Conservation (phyloP, 2,888 invertebrate species). For the Cantharis nigra region DNA sequence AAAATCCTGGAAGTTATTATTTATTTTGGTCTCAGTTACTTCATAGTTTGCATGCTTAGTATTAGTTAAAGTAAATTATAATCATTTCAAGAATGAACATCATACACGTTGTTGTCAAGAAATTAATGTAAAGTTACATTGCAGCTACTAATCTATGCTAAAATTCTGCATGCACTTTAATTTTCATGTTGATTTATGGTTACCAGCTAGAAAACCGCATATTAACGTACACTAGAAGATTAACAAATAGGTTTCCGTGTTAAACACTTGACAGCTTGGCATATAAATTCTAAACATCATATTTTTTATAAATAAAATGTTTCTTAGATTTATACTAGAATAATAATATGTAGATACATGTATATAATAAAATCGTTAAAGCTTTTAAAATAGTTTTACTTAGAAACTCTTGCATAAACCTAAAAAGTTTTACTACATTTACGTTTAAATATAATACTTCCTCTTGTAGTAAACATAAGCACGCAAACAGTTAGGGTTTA, state of each 20-base stretch:
- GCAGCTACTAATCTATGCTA: not conserved
- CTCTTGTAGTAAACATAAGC: not conserved
- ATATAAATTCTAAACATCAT: not conserved
- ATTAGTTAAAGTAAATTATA: constrained; percentile 11
- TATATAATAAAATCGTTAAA: not conserved
- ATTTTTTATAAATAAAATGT: not conserved
- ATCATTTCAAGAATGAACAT: constrained; percentile 24
- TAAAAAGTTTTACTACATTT: not conserved
- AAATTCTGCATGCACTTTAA: constrained; percentile 11
- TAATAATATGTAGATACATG: not conserved
- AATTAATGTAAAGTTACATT: constrained; percentile 12
- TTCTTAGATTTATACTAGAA: not conserved
- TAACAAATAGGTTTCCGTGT: not conserved
- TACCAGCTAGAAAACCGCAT: not conserved
- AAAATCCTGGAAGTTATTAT: constrained; percentile 42
- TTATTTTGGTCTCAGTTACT: constrained; percentile 32
- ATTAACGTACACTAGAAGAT: not conserved
- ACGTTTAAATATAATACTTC: not conserved
- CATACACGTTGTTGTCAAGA: constrained; percentile 13
- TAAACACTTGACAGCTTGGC: not conserved
- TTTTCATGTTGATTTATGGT: constrained; percentile 2
- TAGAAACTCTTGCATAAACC: not conserved
- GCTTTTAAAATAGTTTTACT: not conserved
- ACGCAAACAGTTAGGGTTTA: not conserved
- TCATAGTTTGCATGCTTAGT: constrained; percentile 23